Evolutionary conservation across 2,888 invertebrate species (phyloP).

Genomic region (Aphelenchoides bicaudatus): DNA sequence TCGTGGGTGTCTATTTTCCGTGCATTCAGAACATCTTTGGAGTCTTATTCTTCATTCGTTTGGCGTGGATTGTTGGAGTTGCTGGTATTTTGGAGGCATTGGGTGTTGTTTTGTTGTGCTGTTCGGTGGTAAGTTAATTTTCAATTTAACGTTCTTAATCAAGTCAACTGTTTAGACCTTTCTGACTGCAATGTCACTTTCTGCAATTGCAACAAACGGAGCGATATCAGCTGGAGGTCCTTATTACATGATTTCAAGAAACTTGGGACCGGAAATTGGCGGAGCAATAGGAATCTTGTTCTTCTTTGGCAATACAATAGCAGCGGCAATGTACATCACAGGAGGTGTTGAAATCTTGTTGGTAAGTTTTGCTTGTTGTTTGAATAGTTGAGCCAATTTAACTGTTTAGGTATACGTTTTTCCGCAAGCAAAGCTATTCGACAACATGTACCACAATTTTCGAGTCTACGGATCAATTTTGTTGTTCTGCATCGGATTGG

Average conservation of each 20-base stretch:
- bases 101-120: constrained; percentile 88
- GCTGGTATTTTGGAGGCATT: constrained; percentile 91
- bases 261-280: constrained; percentile 90
- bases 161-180: constrained; percentile 61
- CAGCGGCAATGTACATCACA: constrained; percentile 98
- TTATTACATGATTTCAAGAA: constrained; percentile 89
- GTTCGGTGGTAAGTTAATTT: constrained; percentile 80
- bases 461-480: constrained; percentile 64
- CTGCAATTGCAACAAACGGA: constrained; percentile 98
- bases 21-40: constrained; percentile 99
- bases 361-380: constrained; percentile 30
- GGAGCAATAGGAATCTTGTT: constrained; percentile 98
- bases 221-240: constrained; percentile 97
- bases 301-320: constrained; percentile 94
- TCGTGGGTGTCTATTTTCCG: constrained; percentile 72
- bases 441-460: constrained; percentile 64
- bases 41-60: constrained; percentile 95
- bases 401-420: constrained; percentile 33
- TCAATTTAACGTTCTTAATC: constrained; percentile 12
- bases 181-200: constrained; percentile 83
- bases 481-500: constrained; percentile 62
- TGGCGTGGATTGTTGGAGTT: constrained; percentile 97
- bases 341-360: constrained; percentile 70
- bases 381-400: neutral
- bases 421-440: constrained; percentile 58